phyloP scores from a whole-genome alignment of 2,113 vertebrate species.

The Macaca fascicularis region T2T-MFA8v1.1 NC_088377.1:102744501-102745000 shows the following conservation, averaged over 20 bases:
- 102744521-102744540: slow-evolving; percentile 95
- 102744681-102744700: slow-evolving; percentile 57
- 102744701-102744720: slow-evolving; percentile 23
- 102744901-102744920: slow-evolving; percentile 33
- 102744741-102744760: slow-evolving; percentile 45
- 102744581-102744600: slow-evolving; percentile 92
- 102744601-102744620: slow-evolving; percentile 81
- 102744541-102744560: slow-evolving; percentile 95
- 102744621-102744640: slow-evolving; percentile 82
- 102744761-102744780: background rate
- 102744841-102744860: slow-evolving; percentile 39
- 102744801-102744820: slow-evolving; percentile 54
- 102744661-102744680: slow-evolving; percentile 63
- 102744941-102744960: slow-evolving; percentile 53
- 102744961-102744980: slow-evolving; percentile 61
- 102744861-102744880: slow-evolving; percentile 64
- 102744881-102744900: slow-evolving; percentile 48
- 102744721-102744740: slow-evolving; percentile 58
- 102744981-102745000: slow-evolving; percentile 3
- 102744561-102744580: slow-evolving; percentile 84
- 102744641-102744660: slow-evolving; percentile 79
- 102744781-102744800: background rate
- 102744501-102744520: slow-evolving; percentile 94
- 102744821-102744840: slow-evolving; percentile 58
- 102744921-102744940: slow-evolving; percentile 32